phyloP scores from a whole-genome alignment of 1,140 invertebrate genomes.

The Procambarus clarkii region DNA sequence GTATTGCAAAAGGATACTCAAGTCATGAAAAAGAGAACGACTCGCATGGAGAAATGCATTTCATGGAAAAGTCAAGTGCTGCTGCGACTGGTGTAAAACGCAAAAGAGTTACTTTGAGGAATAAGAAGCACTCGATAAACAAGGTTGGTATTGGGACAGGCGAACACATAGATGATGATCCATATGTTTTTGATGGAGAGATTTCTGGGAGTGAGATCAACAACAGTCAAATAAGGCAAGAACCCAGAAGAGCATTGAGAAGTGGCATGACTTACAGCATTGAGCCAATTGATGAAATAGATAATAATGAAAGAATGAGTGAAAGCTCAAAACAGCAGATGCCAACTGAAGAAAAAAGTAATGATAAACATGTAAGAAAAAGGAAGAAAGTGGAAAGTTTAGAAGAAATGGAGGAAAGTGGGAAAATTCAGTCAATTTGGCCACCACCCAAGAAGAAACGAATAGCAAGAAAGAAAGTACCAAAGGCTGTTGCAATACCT shows the following conservation, averaged over 20 bases:
- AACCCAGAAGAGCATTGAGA: neutral
- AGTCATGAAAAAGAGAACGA: neutral
- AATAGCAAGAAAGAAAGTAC: slow-evolving; percentile 25
- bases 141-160: neutral
- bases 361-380: slow-evolving; percentile 11
- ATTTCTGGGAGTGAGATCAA: neutral
- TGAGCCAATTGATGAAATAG: neutral
- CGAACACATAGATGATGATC: neutral
- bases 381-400: slow-evolving; percentile 53
- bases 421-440: slow-evolving; percentile 63
- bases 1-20: neutral
- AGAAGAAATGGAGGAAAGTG: slow-evolving; percentile 65
- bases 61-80: neutral
- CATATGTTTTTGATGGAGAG: slow-evolving; percentile 1
- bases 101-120: neutral
- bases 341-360: neutral
- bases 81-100: neutral
- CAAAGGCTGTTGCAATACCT: neutral
- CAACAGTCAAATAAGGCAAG: neutral
- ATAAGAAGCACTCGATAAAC: neutral
- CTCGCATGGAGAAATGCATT: neutral
- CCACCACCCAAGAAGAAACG: slow-evolving; percentile 66
- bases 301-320: neutral
- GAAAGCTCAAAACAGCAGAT: neutral
- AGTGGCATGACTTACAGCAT: neutral